These are phyloP conservation scores for Desmophyllum pertusum DNA, from an alignment of 92 coral and sea anemone genomes.

Conservation along the genomic window DNA sequence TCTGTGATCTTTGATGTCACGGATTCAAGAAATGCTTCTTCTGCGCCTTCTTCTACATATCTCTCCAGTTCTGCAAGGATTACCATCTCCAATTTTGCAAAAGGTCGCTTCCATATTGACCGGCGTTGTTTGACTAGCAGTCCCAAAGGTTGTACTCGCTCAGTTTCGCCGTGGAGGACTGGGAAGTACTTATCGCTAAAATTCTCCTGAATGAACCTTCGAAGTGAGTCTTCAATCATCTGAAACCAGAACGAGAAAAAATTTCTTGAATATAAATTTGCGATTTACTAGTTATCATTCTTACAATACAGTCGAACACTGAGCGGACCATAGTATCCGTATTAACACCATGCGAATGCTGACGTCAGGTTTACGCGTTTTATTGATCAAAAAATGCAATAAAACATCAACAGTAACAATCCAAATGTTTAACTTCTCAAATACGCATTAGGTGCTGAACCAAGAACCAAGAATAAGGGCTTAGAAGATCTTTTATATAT, in stretches of 20 bases:
- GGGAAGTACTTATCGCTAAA: not conserved
- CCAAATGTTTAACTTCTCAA: too few species aligned
- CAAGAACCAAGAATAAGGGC: too few species aligned
- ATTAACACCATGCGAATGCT: too few species aligned
- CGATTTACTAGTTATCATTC: too few species aligned
- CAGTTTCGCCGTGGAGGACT: not conserved
- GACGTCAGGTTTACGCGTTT: too few species aligned
- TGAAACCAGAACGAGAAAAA: not conserved
- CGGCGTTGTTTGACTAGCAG: not conserved
- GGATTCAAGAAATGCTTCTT: slow-evolving; percentile 1
- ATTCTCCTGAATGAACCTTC: not conserved
- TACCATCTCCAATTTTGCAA: not conserved
- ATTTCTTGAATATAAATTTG: too few species aligned
- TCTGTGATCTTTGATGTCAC: not conserved
- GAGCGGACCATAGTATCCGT: too few species aligned
- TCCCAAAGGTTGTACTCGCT: not conserved
- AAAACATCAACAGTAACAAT: too few species aligned
- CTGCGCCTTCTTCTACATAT: not conserved
- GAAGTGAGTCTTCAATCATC: slow-evolving; percentile 1
- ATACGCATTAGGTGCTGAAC: too few species aligned
- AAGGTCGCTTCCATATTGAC: slow-evolving; percentile 3
- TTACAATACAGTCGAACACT: not conserved
- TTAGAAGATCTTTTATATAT: too few species aligned
- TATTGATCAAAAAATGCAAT: too few species aligned
- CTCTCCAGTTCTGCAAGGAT: not conserved